A percentile compares a stretch with the other conserved stretches of the same genome.
phyloP scores from a whole-genome alignment of 2,888 invertebrate species.

The Macropis europaea region DNA sequence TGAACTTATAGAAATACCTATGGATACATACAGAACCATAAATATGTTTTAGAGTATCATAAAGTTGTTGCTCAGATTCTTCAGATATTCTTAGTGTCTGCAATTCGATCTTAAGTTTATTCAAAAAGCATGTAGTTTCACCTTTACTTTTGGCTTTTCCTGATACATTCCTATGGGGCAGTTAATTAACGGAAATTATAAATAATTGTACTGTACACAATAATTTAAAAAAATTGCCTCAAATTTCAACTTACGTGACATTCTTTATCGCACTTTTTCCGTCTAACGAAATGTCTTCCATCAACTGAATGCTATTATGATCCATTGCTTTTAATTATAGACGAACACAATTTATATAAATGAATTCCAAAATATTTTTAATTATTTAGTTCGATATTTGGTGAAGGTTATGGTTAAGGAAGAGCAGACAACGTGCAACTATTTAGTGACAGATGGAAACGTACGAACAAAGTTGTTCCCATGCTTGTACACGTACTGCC shows the following conservation, averaged over 20 bases:
- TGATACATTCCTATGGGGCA: conserved; percentile 4
- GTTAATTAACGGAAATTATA: background rate
- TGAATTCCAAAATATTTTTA: background rate
- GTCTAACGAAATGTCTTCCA: conserved; percentile 69
- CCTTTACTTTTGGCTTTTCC: conserved; percentile 4
- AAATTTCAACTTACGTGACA: conserved; percentile 24
- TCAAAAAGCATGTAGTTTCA: background rate
- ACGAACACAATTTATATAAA: background rate
- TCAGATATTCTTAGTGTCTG: conserved; percentile 86
- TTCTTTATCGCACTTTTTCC: conserved; percentile 38
- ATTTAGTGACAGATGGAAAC: background rate
- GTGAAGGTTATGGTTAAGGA: conserved; percentile 5
- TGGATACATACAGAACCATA: conserved; percentile 85
- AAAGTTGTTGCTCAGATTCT: conserved; percentile 86
- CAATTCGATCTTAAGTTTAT: conserved; percentile 86
- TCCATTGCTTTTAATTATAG: conserved; percentile 60
- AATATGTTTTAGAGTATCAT: conserved; percentile 87
- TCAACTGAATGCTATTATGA: conserved; percentile 65
- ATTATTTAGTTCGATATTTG: background rate
- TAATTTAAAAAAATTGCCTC: too few relatives aligned
- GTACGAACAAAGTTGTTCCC: background rate
- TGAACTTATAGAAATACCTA: background rate
- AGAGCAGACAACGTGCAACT: background rate
- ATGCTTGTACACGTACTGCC: background rate
- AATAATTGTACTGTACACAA: background rate